These are phyloP conservation scores for Patiria pectinifera DNA, from an alignment of 53 echinoderm and acorn worm species.

Conservation along the genomic window DNA sequence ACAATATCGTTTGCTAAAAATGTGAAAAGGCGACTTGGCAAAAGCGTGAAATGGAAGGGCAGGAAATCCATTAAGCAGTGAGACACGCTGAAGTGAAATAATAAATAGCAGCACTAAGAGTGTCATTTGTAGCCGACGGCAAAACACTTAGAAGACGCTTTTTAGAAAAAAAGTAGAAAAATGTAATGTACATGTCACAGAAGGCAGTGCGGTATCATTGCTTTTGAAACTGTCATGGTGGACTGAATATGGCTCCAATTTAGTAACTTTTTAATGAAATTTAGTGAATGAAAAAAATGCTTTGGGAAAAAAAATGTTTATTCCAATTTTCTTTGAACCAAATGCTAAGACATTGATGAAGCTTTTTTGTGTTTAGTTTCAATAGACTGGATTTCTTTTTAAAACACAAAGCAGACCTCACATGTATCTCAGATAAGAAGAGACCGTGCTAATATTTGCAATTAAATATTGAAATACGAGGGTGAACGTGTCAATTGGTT, in stretches of 20 bases:
- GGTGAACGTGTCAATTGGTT: conserved; percentile 27
- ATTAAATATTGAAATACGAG: conserved; percentile 26
- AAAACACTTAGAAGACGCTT: neutral
- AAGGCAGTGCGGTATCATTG: too few species aligned
- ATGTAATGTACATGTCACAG: neutral
- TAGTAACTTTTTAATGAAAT: too few species aligned
- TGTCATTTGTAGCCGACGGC: neutral
- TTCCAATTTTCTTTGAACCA: too few species aligned
- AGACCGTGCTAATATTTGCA: neutral
- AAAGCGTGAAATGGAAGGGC: neutral
- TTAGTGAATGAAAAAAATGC: too few species aligned
- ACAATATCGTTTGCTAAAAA: neutral
- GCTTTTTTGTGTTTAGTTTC: neutral
- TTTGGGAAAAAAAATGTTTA: too few species aligned
- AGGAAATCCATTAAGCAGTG: conserved; percentile 11
- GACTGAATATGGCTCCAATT: too few species aligned
- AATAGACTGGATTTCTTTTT: neutral
- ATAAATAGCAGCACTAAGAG: neutral
- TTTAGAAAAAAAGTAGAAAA: neutral
- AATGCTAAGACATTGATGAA: too few species aligned
- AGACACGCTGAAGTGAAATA: neutral
- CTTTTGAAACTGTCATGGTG: too few species aligned
- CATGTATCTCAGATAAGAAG: neutral
- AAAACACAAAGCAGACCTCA: neutral
- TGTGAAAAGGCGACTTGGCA: neutral